phyloP scores from a whole-genome alignment of 2,888 invertebrate genomes.

The Thymelicus lineola region DNA sequence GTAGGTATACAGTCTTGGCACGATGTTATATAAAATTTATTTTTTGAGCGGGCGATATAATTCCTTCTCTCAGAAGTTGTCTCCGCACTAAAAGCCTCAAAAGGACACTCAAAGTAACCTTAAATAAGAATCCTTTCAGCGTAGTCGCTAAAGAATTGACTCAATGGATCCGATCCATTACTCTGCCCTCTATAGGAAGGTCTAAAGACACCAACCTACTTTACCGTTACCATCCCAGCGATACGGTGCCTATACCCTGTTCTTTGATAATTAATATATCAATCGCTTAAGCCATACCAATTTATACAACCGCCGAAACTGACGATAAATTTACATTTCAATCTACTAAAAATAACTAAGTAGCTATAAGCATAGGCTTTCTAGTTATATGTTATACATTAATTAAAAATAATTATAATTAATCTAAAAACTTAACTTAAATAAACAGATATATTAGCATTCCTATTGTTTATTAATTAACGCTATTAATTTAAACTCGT shows the following conservation, averaged over 20 bases:
- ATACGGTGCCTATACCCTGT: conserved; percentile 36
- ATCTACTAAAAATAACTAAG: too few relatives aligned
- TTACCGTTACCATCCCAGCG: conserved; percentile 15
- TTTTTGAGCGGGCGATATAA: conserved; percentile 1
- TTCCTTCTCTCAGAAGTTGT: background rate
- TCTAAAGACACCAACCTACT: conserved; percentile 21
- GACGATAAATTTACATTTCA: background rate
- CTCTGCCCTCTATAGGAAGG: conserved; percentile 20
- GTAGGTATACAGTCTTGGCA: conserved; percentile 1
- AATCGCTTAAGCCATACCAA: conserved; percentile 8
- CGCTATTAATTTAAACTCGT: too few relatives aligned
- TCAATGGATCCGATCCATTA: conserved; percentile 37
- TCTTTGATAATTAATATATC: conserved; percentile 27
- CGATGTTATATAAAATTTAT: background rate
- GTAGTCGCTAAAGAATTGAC: conserved; percentile 15
- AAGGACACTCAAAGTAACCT: conserved; percentile 6
- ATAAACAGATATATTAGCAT: too few relatives aligned
- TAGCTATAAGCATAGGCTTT: too few relatives aligned
- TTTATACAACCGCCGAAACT: background rate
- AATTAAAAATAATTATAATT: too few relatives aligned
- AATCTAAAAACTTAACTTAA: too few relatives aligned
- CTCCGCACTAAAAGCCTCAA: conserved; percentile 9
- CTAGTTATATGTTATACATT: too few relatives aligned
- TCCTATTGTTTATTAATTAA: too few relatives aligned
- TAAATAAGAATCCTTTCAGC: conserved; percentile 17